phyloP scores from a whole-genome alignment of 1,140 invertebrate genomes.

The Pemphigus obesinymphae region DNA sequence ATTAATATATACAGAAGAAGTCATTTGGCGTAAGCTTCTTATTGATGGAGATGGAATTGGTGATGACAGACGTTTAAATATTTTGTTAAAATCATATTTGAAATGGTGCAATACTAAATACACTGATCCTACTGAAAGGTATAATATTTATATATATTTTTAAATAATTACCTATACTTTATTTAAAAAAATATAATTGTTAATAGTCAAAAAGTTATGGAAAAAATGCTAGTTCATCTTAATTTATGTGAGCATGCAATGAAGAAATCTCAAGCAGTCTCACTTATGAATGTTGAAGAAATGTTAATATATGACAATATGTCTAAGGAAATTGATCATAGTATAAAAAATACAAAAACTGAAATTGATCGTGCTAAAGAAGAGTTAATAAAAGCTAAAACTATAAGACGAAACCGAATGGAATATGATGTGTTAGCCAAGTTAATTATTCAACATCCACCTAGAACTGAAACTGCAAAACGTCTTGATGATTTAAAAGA shows the following conservation, averaged over 20 bases:
- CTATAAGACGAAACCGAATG: constrained; percentile 79
- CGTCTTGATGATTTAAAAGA: constrained; percentile 68
- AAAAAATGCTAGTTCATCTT: constrained; percentile 16
- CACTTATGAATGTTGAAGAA: constrained; percentile 77
- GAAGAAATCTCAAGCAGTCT: constrained; percentile 72
- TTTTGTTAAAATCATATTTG: constrained; percentile 78
- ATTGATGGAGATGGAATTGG: constrained; percentile 95
- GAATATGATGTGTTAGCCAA: constrained; percentile 90
- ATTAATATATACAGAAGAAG: constrained; percentile 79
- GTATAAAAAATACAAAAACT: constrained; percentile 68
- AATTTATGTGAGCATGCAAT: constrained; percentile 75
- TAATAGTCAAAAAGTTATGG: constrained; percentile 3
- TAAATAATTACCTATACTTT: not conserved
- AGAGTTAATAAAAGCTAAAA: constrained; percentile 73
- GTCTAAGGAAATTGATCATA: constrained; percentile 68
- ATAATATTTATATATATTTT: not conserved
- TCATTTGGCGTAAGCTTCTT: constrained; percentile 79
- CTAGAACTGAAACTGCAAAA: constrained; percentile 74
- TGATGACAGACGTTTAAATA: constrained; percentile 83
- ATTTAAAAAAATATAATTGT: not conserved
- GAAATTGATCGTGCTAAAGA: constrained; percentile 65
- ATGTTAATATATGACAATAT: constrained; percentile 77
- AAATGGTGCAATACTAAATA: constrained; percentile 79
- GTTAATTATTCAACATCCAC: constrained; percentile 83
- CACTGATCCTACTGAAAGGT: constrained; percentile 64